Evolutionary conservation across 2,888 invertebrate species (phyloP), one percentile per base, ranked within the genome.

Genomic region (Gnatocerus cornutus): DNA sequence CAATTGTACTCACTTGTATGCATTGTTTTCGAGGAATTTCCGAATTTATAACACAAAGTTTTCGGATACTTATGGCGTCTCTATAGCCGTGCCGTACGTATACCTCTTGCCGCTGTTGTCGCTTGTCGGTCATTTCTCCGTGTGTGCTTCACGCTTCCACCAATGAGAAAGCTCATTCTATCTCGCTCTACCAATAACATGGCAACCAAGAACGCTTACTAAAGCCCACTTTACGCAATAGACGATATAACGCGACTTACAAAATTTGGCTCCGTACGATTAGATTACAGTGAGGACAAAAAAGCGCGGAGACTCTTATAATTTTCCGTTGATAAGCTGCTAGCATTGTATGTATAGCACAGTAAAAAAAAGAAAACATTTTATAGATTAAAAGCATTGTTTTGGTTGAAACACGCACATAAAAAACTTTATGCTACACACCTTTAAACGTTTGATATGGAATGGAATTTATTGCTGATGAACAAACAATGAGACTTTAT

Each of bases 61-160:
- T 77, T 75, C 72, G 68, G 71, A 75, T 78, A 78, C 79, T 79
- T 81, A 80, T 81, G 81, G 81, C 81, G 81, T 81, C 81, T 77
- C 72, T 73, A 45, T 65, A 50, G 65, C 65, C 59, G 65, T 69
- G 52, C 63, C 63, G 63, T 43, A 63, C 52, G 63, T 69, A 59
- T 61, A 65, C 58, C 61, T 69, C 53, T 59, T 59, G 41, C 53
- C 65, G 53, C 59, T 69, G 69, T 61, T 69, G 64, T 63, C 65
- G 61, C 33, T 63, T 68, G 63, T 72, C 69, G 72, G 72, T 72
- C 72, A 72, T 72, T 72, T 72, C 72, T 65, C 69, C 63, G 55
- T 59, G 56, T 59, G 10, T 43, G 39, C 21, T 3, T 56, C 65
- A 9, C 65, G 13, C 46, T 65, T 48, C 27, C 43, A 56, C 65